Evolutionary conservation across 1,140 invertebrate genomes (phyloP), one percentile per base, ranked within the genome.

Genomic region (Theocolax elegans): DNA sequence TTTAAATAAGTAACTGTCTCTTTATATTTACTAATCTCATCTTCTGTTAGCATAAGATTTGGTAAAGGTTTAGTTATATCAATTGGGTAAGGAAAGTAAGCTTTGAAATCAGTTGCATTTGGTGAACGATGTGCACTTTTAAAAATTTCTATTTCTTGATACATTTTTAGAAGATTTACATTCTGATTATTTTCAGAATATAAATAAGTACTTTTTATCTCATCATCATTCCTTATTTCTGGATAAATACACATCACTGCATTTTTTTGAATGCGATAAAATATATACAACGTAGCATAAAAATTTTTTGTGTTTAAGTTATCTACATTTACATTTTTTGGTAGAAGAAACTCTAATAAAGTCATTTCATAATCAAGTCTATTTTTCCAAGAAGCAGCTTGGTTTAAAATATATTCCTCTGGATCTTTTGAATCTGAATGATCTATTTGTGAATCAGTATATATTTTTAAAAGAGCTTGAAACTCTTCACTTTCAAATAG

Each of bases 171-270:
- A 9, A 83, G 62, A 75, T 81, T 79, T n/a, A 25, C 29, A 46
- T 73, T 27, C 7, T 25, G 10, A 58, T 74, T 74, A 51, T n/a
- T 53, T 66, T 60, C 70, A 15, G 71, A 79, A 58, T 78, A 77
- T 7, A 63, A 54, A 53, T 82, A 83, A 23, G 76, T 83, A 21
- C 76, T 72, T 6, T 78, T 64, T 3, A 83, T 72, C 70, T 83
- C 79, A 21, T 75, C 31, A 0, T 84, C 83, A 56, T 74, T 79
- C 53, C 77, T 73, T 49, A 83, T 67, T 69, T 85, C 79, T 12
- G 82, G 83, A 74, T 81, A 84, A 38, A 84, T 62, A 25, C 77
- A 79, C 1, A 81, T 44, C 0, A 83, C 29, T 35, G 82, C 81
- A 35, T 75, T 79, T 54, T 80, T 82, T 29, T 85, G 83, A 7